Evolutionary conservation across 2,888 invertebrate species (phyloP).

Genomic region (Chloroclystis v-ata): DNA sequence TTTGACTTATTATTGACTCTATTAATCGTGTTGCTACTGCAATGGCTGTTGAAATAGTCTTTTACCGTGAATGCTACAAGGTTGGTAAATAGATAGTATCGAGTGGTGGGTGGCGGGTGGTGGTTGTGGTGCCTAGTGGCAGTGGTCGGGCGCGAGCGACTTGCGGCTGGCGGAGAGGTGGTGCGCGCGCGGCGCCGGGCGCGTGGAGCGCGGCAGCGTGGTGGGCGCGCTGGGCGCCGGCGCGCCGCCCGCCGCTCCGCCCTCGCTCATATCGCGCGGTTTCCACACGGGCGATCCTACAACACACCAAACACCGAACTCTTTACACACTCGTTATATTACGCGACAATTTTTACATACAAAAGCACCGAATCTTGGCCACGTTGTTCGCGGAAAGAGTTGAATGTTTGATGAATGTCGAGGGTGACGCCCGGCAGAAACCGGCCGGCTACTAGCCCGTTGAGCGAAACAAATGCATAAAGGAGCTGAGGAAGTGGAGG

Average conservation of each 20-base stretch:
- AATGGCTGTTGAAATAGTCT: no score
- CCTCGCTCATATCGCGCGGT: constrained; percentile 90
- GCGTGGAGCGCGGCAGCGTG: constrained; percentile 69
- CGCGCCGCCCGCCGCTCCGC: constrained; percentile 30
- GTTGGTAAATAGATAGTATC: no score
- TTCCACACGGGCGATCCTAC: constrained; percentile 99
- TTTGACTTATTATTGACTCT: no score
- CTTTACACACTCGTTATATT: constrained; percentile 55
- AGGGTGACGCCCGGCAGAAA: constrained; percentile 43
- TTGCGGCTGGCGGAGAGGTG: constrained; percentile 76
- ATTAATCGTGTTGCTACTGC: no score
- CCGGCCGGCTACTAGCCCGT: constrained; percentile 31
- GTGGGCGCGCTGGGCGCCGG: constrained; percentile 51
- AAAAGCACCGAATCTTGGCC: constrained; percentile 48
- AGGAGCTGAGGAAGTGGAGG: constrained; percentile 28
- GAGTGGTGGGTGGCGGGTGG: neutral
- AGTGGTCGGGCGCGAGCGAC: constrained; percentile 74
- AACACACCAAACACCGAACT: constrained; percentile 82
- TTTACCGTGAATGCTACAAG: no score
- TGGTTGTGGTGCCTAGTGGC: constrained; percentile 43
- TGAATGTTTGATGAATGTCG: constrained; percentile 79
- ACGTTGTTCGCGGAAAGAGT: constrained; percentile 71
- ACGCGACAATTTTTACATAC: constrained; percentile 45
- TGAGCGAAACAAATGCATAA: constrained; percentile 21
- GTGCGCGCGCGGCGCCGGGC: constrained; percentile 64